A percentile compares a stretch with the other conserved stretches of the same genome.
Evolutionary conservation across 1,140 invertebrate genomes (phyloP).

Genomic region (Sitophilus oryzae): DNA sequence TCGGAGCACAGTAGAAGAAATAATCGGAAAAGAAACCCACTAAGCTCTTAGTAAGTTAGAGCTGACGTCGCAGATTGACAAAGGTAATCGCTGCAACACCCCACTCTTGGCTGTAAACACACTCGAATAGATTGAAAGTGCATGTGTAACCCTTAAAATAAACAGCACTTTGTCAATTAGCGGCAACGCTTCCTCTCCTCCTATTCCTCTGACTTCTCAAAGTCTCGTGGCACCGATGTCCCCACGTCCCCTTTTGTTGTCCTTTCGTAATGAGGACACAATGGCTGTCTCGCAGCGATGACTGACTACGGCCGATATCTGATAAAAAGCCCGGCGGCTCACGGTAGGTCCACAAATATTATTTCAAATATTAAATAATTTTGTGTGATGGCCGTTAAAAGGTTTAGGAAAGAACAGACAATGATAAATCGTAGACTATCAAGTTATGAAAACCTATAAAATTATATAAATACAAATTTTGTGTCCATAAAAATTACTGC

Average conservation of each 20-base stretch:
- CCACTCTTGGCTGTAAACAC: conserved; percentile 31
- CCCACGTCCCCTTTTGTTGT: conserved; percentile 17
- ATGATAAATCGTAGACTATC: no score
- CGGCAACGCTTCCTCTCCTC: conserved; percentile 26
- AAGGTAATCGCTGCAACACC: conserved; percentile 24
- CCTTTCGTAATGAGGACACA: neutral
- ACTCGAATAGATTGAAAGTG: conserved; percentile 36
- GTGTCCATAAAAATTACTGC: no score
- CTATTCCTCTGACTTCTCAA: conserved; percentile 15
- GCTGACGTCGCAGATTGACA: conserved; percentile 11
- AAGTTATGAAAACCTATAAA: no score
- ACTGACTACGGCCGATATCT: neutral
- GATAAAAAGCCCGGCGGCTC: no score
- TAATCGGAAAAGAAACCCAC: neutral
- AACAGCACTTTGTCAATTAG: conserved; percentile 37
- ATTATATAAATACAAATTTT: no score
- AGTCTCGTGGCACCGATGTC: conserved; percentile 25
- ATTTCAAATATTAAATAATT: no score
- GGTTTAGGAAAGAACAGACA: no score
- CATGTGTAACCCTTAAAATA: conserved; percentile 37
- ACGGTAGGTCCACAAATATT: no score
- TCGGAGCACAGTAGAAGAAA: no score
- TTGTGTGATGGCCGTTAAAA: no score
- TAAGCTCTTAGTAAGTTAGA: conserved; percentile 6
- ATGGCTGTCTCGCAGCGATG: neutral